Evolutionary conservation across 2,113 vertebrate genomes (phyloP), one percentile per base, ranked within the genome.

Genomic region (Bufo gargarizans): DNA sequence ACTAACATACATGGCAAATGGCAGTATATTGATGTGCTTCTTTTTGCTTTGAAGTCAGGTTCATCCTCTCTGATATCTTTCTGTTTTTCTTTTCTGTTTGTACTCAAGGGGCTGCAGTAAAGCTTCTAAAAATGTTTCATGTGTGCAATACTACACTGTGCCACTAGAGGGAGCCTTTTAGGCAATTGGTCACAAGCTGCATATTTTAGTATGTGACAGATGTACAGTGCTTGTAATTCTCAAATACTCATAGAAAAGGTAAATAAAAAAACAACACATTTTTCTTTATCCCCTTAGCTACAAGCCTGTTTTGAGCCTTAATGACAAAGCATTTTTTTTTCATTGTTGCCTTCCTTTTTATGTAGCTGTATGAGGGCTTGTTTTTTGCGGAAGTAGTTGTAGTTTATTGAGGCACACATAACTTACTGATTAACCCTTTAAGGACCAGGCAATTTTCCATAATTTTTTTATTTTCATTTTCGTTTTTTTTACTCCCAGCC

Each of bases 51-150:
- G 45, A 83, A 22, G 43, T 1, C 22, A 61, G 33, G 9, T n/a
- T 19, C 56, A 47, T 47, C 56, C 55, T 45, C 63, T 1, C 33
- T 47, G 43, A 6, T 45, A 82, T 17, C 4, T 63, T 20, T 65
- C 5, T 19, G 63, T 45, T 82, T 76, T 47, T 82, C 13, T 50
- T 49, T 82, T 82, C 59, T n/a, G 45, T 82, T 82, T 82, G 80
- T 82, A 82, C 80, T 82, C 59, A 20, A 65, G 59, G 49, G 3
- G 16, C 53, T 22, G 53, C 49, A 55, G 12, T n/a, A 13, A 19
- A n/a, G 0, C 10, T 14, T 33, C 4, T 2, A 33, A 79, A 58
- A 22, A 79, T 8, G 6, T 4, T 17, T 81, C 55, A 4, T 33
- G n/a, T 33, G n/a, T 55, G 43, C 50, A 56, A n/a, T 84, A 12